Evolutionary conservation across 2,113 vertebrate species (phyloP).

Genomic region (Marmota flaviventris): DNA sequence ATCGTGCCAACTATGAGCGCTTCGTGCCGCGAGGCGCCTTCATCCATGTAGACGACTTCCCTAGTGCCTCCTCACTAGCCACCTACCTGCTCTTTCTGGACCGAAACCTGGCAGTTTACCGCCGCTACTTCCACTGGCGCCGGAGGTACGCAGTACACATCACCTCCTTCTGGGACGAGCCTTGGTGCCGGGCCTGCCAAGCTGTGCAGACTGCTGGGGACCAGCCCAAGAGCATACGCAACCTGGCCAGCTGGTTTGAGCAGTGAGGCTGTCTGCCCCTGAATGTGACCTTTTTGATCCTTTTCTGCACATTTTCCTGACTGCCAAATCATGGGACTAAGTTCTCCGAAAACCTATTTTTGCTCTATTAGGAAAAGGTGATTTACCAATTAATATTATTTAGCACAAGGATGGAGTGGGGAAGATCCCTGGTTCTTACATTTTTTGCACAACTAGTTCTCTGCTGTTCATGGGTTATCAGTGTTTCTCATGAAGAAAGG

Average conservation of each 20-base stretch:
- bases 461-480: neutral
- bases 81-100: slow-evolving; percentile 92
- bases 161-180: slow-evolving; percentile 93
- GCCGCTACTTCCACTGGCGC: slow-evolving; percentile 93
- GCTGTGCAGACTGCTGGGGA: slow-evolving; percentile 84
- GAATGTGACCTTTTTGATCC: neutral
- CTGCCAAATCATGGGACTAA: neutral
- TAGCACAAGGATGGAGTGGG: neutral
- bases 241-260: slow-evolving; percentile 92
- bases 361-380: neutral
- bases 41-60: slow-evolving; percentile 96
- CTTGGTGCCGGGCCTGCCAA: slow-evolving; percentile 92
- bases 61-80: slow-evolving; percentile 89
- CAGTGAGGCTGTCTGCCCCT: slow-evolving; percentile 73
- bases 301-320: neutral
- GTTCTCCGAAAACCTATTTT: neutral
- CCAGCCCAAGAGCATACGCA: slow-evolving; percentile 84
- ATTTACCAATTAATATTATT: neutral
- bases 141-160: slow-evolving; percentile 88
- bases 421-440: neutral
- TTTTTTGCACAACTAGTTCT: neutral
- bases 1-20: slow-evolving; percentile 94
- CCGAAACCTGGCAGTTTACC: slow-evolving; percentile 87
- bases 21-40: slow-evolving; percentile 94
- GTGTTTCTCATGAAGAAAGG: neutral